A percentile compares a stretch with the other conserved stretches of the same genome.
phyloP scores from a whole-genome alignment of 2,888 invertebrate species.

The Chouioia cunea region DNA sequence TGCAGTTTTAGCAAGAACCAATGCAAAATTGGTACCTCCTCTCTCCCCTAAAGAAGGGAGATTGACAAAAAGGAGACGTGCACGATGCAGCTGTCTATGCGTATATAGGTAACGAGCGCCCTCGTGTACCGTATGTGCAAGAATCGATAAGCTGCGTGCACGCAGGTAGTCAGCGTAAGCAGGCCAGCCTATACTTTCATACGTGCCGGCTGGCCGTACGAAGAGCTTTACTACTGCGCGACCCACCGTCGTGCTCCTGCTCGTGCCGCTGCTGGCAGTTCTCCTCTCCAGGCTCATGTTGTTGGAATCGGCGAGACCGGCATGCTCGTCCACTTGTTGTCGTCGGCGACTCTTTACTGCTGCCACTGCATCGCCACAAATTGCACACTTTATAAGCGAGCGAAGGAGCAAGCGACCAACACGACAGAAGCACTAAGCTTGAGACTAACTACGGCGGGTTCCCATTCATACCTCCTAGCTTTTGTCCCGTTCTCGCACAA shows the following conservation, averaged over 20 bases:
- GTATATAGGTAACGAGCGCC: slow-evolving; percentile 49
- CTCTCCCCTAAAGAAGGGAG: background rate
- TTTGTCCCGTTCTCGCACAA: too few relatives aligned
- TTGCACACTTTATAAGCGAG: too few relatives aligned
- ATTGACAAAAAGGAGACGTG: slow-evolving; percentile 16
- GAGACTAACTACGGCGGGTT: too few relatives aligned
- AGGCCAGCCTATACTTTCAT: slow-evolving; percentile 1
- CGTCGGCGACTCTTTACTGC: slow-evolving; percentile 28
- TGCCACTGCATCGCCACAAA: slow-evolving; percentile 5
- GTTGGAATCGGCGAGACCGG: slow-evolving; percentile 56
- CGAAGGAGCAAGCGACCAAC: too few relatives aligned
- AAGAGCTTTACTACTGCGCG: slow-evolving; percentile 4
- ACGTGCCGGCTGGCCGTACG: slow-evolving; percentile 4
- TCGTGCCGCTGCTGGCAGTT: slow-evolving; percentile 24
- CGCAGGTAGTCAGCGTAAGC: slow-evolving; percentile 51
- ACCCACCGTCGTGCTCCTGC: slow-evolving; percentile 34
- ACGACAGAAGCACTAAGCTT: too few relatives aligned
- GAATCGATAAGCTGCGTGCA: slow-evolving; percentile 67
- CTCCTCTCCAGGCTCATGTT: slow-evolving; percentile 63
- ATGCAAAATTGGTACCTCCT: too few relatives aligned
- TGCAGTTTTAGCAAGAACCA: too few relatives aligned
- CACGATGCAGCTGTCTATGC: slow-evolving; percentile 42
- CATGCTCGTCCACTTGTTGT: slow-evolving; percentile 24
- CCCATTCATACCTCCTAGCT: too few relatives aligned
- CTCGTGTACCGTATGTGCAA: slow-evolving; percentile 54